Evolutionary conservation across 2,888 invertebrate species (phyloP).

Genomic region (Ceramica pisi): DNA sequence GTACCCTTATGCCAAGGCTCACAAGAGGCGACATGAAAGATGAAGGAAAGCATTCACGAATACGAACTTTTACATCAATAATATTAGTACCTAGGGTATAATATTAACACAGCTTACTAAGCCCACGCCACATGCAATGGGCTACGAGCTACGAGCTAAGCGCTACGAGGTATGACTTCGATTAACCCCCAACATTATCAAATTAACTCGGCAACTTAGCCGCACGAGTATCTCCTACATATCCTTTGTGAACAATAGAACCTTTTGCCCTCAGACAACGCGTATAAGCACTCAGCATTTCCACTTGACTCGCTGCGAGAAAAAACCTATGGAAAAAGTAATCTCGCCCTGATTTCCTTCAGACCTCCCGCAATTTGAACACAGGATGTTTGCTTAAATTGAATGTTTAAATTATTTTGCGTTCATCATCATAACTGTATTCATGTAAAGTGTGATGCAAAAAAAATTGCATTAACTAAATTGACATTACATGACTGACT

Average conservation of each 20-base stretch:
- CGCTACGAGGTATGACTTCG: constrained; percentile 1
- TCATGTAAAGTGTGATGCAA: background rate
- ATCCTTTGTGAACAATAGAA: constrained; percentile 54
- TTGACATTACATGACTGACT: no score
- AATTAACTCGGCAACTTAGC: constrained; percentile 62
- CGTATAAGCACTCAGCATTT: constrained; percentile 51
- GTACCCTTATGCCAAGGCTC: no score
- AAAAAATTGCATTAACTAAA: background rate
- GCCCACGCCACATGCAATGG: background rate
- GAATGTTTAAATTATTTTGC: constrained; percentile 70
- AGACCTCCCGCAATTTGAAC: constrained; percentile 59
- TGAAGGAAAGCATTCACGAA: no score
- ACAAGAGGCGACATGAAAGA: no score
- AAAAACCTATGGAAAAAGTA: constrained; percentile 63
- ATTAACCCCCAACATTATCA: constrained; percentile 56
- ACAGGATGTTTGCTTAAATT: constrained; percentile 66
- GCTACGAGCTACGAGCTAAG: constrained; percentile 6
- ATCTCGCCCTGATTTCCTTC: constrained; percentile 67
- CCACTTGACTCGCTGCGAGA: constrained; percentile 49
- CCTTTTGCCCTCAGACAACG: constrained; percentile 56
- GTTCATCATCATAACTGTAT: constrained; percentile 28
- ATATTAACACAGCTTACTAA: background rate
- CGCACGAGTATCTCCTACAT: constrained; percentile 49
- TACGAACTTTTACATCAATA: no score
- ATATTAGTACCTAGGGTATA: no score